Evolutionary conservation across 2,888 invertebrate genomes (phyloP).

Genomic region (Arge pagana): DNA sequence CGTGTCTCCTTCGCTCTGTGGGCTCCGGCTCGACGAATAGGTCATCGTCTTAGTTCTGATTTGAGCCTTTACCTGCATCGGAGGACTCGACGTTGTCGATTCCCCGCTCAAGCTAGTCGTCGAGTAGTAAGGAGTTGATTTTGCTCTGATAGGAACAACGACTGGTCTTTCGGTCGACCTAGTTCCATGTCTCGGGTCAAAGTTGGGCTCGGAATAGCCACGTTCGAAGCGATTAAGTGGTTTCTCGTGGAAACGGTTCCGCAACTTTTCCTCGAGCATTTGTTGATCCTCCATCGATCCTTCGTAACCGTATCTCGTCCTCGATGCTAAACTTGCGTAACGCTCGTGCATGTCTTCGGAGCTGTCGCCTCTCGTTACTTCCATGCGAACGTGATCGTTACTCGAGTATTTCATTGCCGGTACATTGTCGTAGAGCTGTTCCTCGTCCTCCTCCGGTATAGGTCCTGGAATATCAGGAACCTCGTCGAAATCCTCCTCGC

Average conservation of each 20-base stretch:
- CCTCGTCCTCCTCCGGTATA: conserved; percentile 51
- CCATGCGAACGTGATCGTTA: conserved; percentile 46
- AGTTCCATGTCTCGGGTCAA: conserved; percentile 50
- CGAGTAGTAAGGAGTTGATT: conserved; percentile 54
- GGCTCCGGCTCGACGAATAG: conserved; percentile 50
- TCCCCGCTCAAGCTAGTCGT: conserved; percentile 67
- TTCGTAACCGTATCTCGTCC: conserved; percentile 47
- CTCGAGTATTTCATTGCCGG: conserved; percentile 53
- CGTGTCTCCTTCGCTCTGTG: conserved; percentile 56
- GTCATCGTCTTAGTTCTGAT: conserved; percentile 55
- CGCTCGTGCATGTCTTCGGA: conserved; percentile 55
- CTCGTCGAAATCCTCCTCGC: conserved; percentile 36
- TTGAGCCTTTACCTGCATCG: conserved; percentile 52
- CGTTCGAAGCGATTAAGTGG: conserved; percentile 33
- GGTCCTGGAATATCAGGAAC: conserved; percentile 44
- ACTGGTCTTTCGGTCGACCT: conserved; percentile 63
- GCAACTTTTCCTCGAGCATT: conserved; percentile 24
- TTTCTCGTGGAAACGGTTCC: conserved; percentile 29
- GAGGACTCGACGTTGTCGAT: conserved; percentile 61
- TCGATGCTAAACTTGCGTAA: conserved; percentile 45
- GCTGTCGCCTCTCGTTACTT: conserved; percentile 48
- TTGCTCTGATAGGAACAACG: conserved; percentile 57
- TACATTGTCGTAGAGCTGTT: conserved; percentile 52
- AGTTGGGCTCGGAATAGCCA: conserved; percentile 43
- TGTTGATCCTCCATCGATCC: conserved; percentile 47